Percentiles rank a stretch among this genome's conserved stretches.
These are phyloP conservation scores for Glomeris maerens DNA, from an alignment of 1,140 invertebrate genomes.

Conservation along the genomic window DNA sequence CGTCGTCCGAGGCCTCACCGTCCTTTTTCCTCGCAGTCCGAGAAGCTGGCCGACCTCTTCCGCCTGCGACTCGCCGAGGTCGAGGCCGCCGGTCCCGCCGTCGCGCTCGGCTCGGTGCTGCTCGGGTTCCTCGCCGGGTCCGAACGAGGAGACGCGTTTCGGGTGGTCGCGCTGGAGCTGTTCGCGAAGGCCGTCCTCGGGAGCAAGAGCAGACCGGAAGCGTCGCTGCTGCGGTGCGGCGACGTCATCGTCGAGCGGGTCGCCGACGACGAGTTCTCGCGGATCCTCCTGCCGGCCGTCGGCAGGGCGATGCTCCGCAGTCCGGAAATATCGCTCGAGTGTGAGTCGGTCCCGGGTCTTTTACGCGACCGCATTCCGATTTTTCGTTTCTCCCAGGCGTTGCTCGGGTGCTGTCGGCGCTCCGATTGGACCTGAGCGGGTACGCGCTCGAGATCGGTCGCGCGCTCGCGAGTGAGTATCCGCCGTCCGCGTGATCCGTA, in stretches of 20 bases:
- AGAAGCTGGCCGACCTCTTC: too few species aligned
- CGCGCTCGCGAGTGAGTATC: constrained; percentile 50
- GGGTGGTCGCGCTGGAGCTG: constrained; percentile 38
- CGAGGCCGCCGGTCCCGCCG: too few species aligned
- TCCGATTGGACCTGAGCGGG: constrained; percentile 62
- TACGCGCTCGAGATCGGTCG: constrained; percentile 68
- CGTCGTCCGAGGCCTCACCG: too few species aligned
- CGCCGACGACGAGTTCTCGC: constrained; percentile 57
- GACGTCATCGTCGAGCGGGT: constrained; percentile 47
- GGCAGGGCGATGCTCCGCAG: constrained; percentile 85
- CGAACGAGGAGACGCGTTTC: too few species aligned
- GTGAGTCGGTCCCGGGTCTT: constrained; percentile 18
- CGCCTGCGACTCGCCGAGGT: too few species aligned
- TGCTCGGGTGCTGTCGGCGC: constrained; percentile 49
- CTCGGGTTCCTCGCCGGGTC: too few species aligned
- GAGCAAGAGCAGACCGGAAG: constrained; percentile 57
- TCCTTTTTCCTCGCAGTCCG: too few species aligned
- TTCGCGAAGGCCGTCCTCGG: constrained; percentile 69
- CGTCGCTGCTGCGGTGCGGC: constrained; percentile 48
- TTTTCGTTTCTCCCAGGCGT: constrained; percentile 38
- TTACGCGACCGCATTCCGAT: constrained; percentile 6
- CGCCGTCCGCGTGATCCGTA: neutral
- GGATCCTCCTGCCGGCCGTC: constrained; percentile 59
- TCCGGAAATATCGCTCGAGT: constrained; percentile 73
- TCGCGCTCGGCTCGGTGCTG: too few species aligned